These are phyloP conservation scores for Astreopora myriophthalma DNA, from an alignment of 64 coral and sea anemone genomes.

Conservation along the genomic window DNA sequence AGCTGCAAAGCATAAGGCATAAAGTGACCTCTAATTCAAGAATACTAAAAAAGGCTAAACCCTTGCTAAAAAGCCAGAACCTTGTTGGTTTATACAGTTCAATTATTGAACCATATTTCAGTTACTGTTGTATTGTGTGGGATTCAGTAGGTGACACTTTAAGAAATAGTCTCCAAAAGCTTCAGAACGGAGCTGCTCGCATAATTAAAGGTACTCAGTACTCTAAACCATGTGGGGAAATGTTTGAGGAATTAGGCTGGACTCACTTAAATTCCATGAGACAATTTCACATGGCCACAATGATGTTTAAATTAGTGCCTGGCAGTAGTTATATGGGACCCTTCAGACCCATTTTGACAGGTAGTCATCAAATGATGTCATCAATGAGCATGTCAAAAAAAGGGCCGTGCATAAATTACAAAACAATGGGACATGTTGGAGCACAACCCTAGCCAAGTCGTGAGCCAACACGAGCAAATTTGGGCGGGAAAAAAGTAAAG, in stretches of 20 bases:
- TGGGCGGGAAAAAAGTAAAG: too few species aligned
- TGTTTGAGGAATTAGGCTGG: not conserved
- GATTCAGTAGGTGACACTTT: constrained; percentile 18
- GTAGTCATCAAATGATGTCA: too few species aligned
- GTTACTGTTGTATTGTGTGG: constrained; percentile 9
- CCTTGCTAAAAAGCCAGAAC: not conserved
- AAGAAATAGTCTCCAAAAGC: constrained; percentile 14
- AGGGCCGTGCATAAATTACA: too few species aligned
- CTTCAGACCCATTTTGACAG: too few species aligned
- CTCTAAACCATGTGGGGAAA: not conserved
- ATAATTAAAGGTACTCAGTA: not conserved
- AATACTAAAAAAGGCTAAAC: not conserved
- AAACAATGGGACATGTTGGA: too few species aligned
- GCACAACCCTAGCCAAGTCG: too few species aligned
- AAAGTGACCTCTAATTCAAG: not conserved
- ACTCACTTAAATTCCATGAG: not conserved
- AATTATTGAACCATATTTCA: constrained; percentile 26
- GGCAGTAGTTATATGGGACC: too few species aligned
- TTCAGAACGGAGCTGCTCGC: constrained; percentile 31
- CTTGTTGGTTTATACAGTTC: constrained; percentile 22
- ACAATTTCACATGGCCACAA: not conserved
- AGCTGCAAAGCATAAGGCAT: not conserved
- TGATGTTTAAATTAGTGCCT: not conserved
- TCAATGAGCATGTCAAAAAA: too few species aligned
- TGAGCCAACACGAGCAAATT: too few species aligned